Conservation (phyloP, 92 coral and sea anemone species). For the Palythoa heliodiscus region DNA sequence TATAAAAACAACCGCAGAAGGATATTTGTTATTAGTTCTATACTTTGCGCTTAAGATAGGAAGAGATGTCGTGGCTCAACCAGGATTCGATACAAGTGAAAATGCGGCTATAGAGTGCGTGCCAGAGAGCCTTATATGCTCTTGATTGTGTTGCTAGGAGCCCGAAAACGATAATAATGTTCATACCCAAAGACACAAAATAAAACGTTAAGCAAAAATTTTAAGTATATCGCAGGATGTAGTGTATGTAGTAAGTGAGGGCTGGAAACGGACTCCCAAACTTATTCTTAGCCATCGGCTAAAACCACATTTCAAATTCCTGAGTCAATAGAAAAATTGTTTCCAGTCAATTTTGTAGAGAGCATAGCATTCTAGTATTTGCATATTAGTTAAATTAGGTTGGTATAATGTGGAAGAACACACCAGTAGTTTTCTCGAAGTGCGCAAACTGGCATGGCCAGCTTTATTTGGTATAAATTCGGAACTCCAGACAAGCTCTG, state of each 20-base stretch:
- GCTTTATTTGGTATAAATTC: too few species aligned
- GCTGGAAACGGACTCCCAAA: not conserved
- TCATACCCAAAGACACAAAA: not conserved
- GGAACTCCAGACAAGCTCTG: too few species aligned
- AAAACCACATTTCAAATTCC: too few species aligned
- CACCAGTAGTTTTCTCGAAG: too few species aligned
- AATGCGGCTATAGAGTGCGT: conserved; percentile 10
- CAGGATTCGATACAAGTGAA: conserved; percentile 17
- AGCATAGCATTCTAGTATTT: too few species aligned
- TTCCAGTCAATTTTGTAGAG: too few species aligned
- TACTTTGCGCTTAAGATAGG: not conserved
- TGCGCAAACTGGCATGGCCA: too few species aligned
- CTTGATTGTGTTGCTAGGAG: conserved; percentile 23
- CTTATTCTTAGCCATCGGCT: too few species aligned
- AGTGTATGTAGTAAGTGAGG: not conserved
- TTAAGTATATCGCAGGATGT: conserved; percentile 35
- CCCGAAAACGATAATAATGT: conserved; percentile 15
- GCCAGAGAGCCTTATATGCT: conserved; percentile 27
- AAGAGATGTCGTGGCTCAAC: not conserved
- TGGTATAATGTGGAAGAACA: too few species aligned
- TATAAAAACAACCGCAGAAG: not conserved
- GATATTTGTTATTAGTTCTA: not conserved
- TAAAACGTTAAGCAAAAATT: conserved; percentile 9
- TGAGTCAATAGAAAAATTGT: too few species aligned
- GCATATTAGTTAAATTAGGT: too few species aligned